These are phyloP conservation scores for Oenanthe melanoleuca DNA, from an alignment of 2,113 vertebrate species.

Conservation along the genomic window DNA sequence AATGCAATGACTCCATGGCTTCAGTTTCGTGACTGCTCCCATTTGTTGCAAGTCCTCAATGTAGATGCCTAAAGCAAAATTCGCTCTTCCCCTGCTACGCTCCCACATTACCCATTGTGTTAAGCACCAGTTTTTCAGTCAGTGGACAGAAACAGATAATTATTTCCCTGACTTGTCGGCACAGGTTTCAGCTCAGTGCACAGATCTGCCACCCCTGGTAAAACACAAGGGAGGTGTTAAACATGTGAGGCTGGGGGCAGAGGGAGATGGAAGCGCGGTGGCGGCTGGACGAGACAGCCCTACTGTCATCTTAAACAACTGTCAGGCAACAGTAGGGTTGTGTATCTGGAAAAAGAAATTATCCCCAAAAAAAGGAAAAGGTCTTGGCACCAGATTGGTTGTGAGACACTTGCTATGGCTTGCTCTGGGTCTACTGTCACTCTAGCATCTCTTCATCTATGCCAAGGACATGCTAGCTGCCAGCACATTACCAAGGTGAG, in stretches of 20 bases:
- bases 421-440: not conserved
- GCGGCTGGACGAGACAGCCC: not conserved
- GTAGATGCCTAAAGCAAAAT: conserved; percentile 8
- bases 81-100: not conserved
- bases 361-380: not conserved
- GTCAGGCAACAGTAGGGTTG: not conserved
- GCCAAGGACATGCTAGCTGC: not conserved
- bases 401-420: not conserved
- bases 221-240: not conserved
- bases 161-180: not conserved
- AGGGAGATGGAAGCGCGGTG: fast-evolving
- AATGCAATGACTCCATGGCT: not conserved
- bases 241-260: not conserved
- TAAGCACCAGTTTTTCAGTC: conserved; percentile 10
- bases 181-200: not conserved
- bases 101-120: conserved; percentile 34
- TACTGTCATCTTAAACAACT: not conserved
- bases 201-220: not conserved
- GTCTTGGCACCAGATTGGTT: not conserved
- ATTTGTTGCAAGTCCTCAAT: conserved; percentile 31
- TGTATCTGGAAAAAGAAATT: not conserved
- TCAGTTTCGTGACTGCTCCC: not conserved
- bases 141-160: conserved; percentile 33
- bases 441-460: not conserved
- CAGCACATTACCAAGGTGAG: not conserved